Evolutionary conservation across 1,140 invertebrate species (phyloP).

Genomic region (Lordiphosa stackelbergi): DNA sequence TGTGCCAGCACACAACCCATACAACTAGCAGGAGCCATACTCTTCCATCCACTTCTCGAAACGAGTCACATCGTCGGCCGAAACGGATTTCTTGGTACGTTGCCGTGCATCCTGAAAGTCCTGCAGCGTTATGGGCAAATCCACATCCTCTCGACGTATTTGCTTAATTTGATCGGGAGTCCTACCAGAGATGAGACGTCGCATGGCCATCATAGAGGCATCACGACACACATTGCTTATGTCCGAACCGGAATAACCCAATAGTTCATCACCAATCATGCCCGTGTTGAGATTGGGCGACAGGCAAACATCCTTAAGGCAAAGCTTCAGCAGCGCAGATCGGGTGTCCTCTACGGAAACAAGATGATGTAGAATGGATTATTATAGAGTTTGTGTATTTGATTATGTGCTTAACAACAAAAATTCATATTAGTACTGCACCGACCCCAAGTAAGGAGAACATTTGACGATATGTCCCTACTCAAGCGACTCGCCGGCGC

Average conservation of each 20-base stretch:
- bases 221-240: constrained; percentile 99
- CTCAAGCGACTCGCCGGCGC: no score
- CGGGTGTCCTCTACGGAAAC: constrained; percentile 83
- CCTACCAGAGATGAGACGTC: constrained; percentile 93
- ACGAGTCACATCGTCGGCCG: constrained; percentile 92
- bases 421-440: no score
- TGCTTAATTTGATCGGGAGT: constrained; percentile 94
- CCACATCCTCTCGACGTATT: constrained; percentile 95
- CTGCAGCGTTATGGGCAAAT: constrained; percentile 90
- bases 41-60: constrained; percentile 98
- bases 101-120: constrained; percentile 94
- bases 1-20: constrained; percentile 50
- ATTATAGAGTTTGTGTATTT: no score
- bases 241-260: constrained; percentile 98
- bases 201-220: constrained; percentile 99
- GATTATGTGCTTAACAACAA: no score
- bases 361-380: no score
- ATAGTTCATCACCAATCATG: constrained; percentile 88
- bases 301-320: constrained; percentile 92
- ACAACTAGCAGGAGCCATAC: constrained; percentile 86
- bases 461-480: no score
- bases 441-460: no score
- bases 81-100: constrained; percentile 96
- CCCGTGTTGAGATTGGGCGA: constrained; percentile 87
- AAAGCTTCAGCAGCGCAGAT: constrained; percentile 92